phyloP scores from a whole-genome alignment of 2,797 vertebrate genomes.

The Setipinna tenuifilis region DNA sequence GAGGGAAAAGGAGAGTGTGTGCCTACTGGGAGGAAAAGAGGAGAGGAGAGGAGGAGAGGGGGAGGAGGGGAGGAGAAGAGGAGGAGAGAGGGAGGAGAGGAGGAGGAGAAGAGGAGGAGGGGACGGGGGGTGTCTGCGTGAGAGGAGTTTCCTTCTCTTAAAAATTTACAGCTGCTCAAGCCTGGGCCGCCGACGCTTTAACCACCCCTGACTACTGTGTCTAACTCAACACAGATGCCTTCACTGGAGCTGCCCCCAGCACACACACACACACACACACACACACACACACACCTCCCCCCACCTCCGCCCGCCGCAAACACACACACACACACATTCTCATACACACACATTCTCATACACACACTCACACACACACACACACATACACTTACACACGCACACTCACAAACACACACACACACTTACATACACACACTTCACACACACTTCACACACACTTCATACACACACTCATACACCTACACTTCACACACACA shows the following conservation, averaged over 20 bases:
- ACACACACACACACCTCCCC: background rate
- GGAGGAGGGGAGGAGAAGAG: too few species aligned
- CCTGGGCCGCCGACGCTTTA: conserved; percentile 75
- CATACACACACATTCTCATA: conserved; percentile 19
- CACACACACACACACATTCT: background rate
- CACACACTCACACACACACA: conserved; percentile 36
- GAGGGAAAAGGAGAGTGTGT: background rate
- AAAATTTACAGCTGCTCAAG: conserved; percentile 76
- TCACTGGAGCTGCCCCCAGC: conserved; percentile 44
- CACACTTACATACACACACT: background rate
- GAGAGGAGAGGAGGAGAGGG: background rate
- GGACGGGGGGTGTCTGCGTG: conserved; percentile 50
- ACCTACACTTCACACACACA: too few species aligned
- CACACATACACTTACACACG: conserved; percentile 34
- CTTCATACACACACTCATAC: background rate
- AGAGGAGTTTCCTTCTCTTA: conserved; percentile 76
- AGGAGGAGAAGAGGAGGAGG: background rate
- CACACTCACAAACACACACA: conserved; percentile 18
- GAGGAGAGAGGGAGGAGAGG: background rate
- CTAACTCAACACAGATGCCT: conserved; percentile 80
- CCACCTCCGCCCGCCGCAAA: background rate
- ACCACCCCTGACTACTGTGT: conserved; percentile 75
- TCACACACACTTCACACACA: conserved; percentile 8
- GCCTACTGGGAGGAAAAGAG: background rate
- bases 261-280: background rate